Base-by-base conservation (phyloP, 2,113 vertebrate species). In the Micronycteris hirsuta region DNA sequence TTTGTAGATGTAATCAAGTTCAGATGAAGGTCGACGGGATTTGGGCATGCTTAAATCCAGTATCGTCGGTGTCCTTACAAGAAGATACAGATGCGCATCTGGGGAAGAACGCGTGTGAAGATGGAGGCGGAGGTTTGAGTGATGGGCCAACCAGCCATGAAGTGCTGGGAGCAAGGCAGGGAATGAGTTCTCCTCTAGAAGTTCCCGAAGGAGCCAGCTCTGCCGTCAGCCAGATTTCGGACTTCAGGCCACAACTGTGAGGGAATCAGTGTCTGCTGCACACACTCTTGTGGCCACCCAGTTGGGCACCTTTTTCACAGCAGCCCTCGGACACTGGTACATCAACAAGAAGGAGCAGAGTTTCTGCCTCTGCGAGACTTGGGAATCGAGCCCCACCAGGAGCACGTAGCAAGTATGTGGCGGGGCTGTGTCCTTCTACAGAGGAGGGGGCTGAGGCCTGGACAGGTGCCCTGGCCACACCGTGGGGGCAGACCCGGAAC, bases 111-210 rank as follows among this genome's bases (percentile, higher is more conserved):
- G 11, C 45, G 1, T 14, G 33, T 10, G 68, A 56, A 16, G 52
- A 26, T 5, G 31, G 94, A 33, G 31, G 31, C 6, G 7, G 92
- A 45, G 14, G 10, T 20, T 2, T 1, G 26, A 17, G 83, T 9
- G 65, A n/a, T 2, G 3, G 2, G 1, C 24, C 26, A 10, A 0
- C 38, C 2, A 5, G 8, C 12, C 38, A 1, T 7, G 52, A 43
- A 20, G 24, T 14, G 3, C 26, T 5, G 11, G 36, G 19, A 7
- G 17, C 11, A 20, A 63, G 77, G 4, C 16, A 1, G 8, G 31
- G 24, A 63, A 15, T 36, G 2, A 22, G 19, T 20, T 22, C n/a
- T 54, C 31, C 58, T 77, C 45, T 33, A n/a, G 65, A 47, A 45
- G 15, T 7, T 56, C 54, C 33, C 0, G 63, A 71, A n/a, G 47